Evolutionary conservation across 2,888 invertebrate genomes (phyloP), one percentile per base, ranked within the genome.

Genomic region (Minunthozetes semirufus): DNA sequence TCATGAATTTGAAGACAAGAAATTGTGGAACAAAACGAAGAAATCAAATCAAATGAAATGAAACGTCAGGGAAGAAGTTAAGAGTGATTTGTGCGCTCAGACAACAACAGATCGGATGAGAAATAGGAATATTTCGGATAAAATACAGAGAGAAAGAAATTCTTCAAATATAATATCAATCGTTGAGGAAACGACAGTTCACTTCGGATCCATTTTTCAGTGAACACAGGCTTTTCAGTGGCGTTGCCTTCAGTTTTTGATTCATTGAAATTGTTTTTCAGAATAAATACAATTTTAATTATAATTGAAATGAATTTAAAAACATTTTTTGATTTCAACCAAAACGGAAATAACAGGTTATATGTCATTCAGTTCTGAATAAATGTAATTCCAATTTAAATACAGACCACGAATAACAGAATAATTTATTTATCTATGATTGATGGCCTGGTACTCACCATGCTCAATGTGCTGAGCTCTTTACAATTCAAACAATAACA

Each of bases 311-410:
- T 53, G 53, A n/a, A 17, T 53, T 5, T 6, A 56, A 25, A 56
- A 22, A 22, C 22, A 22, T 4, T 17, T 53, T 53, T 53, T 53
- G 56, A 25, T 56, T 9, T 56, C 25, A 3, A 56, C 6, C 3
- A 56, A 56, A 53, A 56, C 25, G 56, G 11, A 56, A 56, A 56
- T 56, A 25, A 56, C 56, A 56, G 56, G 56, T 56, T 56, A 56
- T 56, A 19, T 53, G 25, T 25, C 11, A 56, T 25, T 25, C 22
- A 25, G 2, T n/a, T n/a, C 2, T n/a, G 8, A 19, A 25, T 22
- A 25, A 56, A 56, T 56, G 56, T 56, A 56, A 56, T 56, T 56
- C 56, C 9, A 17, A 56, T 56, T 56, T 56, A 56, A 56, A 56
- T 56, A 56, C 56, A 56, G 25, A n/a, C 53, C 53, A 56, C 25